Base-by-base conservation (phyloP, 2,113 vertebrate genomes). In the Cheirogaleus medius region DNA sequence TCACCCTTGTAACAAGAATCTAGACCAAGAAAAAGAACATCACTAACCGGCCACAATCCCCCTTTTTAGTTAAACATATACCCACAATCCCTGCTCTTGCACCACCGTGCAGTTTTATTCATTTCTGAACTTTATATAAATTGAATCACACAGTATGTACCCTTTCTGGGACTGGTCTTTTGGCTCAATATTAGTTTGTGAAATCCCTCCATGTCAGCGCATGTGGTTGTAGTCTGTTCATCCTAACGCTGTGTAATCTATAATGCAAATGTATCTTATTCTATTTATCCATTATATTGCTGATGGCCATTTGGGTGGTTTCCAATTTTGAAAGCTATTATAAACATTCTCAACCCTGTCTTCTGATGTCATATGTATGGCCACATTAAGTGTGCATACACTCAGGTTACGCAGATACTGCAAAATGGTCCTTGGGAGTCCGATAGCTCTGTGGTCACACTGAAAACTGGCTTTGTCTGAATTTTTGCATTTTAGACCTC, bases 361-460 rank as follows among this genome's bases (percentile, higher is more conserved):
- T 74, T 66, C 49, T 3, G 9, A 21, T 25, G 42, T 49, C 69
- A 9, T 4, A 5, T 42, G 25, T 27, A 34, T 1, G 49, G 47
- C 47, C 47, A 47, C 83, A 60, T 0, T 25, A 39, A 25, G 27
- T 32, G 27, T 32, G 23, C 17, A 1, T 0, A 0, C 2, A 5
- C 29, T 58, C 25, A 20, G 69, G n/a, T 23, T 27, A 21, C n/a
- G 60, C 0, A 49, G 44, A 58, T 9, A 27, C 0, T 39, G 32
- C 18, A 8, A 54, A 21, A 6, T 37, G 63, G 5, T 34, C 64
- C 60, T n/a, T 71, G 23, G 5, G 47, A 25, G 9, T 34, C 39
- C 39, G 1, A 0, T 0, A 1, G 9, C 32, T 34, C 27, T 8
- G 1, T 1, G 11, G 10, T 71, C 44, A 20, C 6, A 27, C 6